These are phyloP conservation scores for Mus musculus DNA, from an alignment of 2,113 vertebrate species.

Conservation along the genomic window GRCm39 chr4:115725501-115726000, in stretches of 20 bases:
- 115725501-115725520: slow-evolving; percentile 38
- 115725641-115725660: not conserved
- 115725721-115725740: not conserved
- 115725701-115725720: not conserved
- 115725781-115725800: slow-evolving; percentile 29
- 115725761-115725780: slow-evolving; percentile 59
- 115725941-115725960: slow-evolving; percentile 69
- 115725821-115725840: slow-evolving; percentile 74
- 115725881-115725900: slow-evolving; percentile 75
- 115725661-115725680: not conserved
- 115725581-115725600: not conserved
- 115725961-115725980: slow-evolving; percentile 71
- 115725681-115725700: not conserved
- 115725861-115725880: slow-evolving; percentile 83
- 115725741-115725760: not conserved
- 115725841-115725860: slow-evolving; percentile 78
- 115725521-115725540: not conserved
- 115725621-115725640: not conserved
- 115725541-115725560: not conserved
- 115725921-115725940: slow-evolving; percentile 71
- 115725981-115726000: slow-evolving; percentile 70
- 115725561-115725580: not conserved
- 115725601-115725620: not conserved
- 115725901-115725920: slow-evolving; percentile 81
- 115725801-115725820: slow-evolving; percentile 74